These are phyloP conservation scores for Cryptus armator DNA, from an alignment of 2,888 invertebrate species.

Conservation along the genomic window DNA sequence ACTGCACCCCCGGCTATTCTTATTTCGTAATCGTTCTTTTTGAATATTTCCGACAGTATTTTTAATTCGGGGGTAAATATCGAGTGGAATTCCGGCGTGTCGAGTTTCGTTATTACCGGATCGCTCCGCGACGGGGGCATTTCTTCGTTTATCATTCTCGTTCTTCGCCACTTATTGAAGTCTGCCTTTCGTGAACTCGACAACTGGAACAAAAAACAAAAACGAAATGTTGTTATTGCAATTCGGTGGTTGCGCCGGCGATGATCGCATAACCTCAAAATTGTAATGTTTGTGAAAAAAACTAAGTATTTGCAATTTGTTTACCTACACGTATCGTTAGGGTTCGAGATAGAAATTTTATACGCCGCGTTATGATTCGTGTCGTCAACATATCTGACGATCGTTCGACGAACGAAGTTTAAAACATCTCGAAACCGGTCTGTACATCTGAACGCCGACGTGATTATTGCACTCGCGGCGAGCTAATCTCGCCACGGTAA, in stretches of 20 bases:
- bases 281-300: not conserved
- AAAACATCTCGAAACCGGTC: slow-evolving; percentile 15
- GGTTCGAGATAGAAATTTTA: slow-evolving; percentile 47
- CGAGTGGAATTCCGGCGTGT: slow-evolving; percentile 90
- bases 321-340: slow-evolving; percentile 64
- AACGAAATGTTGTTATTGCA: not conserved
- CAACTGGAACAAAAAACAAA: slow-evolving; percentile 29
- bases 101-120: slow-evolving; percentile 90
- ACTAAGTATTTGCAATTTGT: not conserved
- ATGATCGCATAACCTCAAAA: slow-evolving; percentile 29
- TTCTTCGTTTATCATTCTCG: slow-evolving; percentile 68
- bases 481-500: not conserved
- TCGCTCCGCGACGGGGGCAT: slow-evolving; percentile 86
- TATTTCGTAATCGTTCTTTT: slow-evolving; percentile 93
- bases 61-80: slow-evolving; percentile 94
- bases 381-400: slow-evolving; percentile 61
- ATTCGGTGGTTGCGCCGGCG: not conserved
- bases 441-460: not conserved
- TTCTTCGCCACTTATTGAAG: slow-evolving; percentile 71
- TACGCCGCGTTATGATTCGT: slow-evolving; percentile 23
- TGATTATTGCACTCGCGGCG: not conserved
- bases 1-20: slow-evolving; percentile 99
- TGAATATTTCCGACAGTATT: slow-evolving; percentile 90
- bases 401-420: slow-evolving; percentile 30
- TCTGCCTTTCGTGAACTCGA: slow-evolving; percentile 10